Percentiles rank a stretch among this genome's conserved stretches.
phyloP scores from a whole-genome alignment of 2,113 vertebrate genomes.

The Sula dactylatra region DNA sequence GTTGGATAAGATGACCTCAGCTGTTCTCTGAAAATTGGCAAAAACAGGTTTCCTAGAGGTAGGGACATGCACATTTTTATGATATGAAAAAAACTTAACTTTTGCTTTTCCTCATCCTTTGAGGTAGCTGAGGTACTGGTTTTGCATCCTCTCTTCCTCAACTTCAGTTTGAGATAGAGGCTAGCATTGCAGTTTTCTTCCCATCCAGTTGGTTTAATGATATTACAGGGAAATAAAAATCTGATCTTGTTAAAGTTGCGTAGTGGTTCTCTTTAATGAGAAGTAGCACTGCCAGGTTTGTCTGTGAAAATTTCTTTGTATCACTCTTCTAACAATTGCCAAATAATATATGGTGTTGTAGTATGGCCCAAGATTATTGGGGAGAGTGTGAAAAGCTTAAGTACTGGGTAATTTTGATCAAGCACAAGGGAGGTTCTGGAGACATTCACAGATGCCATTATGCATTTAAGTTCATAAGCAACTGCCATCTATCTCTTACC shows the following conservation, averaged over 20 bases:
- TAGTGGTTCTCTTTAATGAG: neutral
- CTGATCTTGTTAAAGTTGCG: neutral
- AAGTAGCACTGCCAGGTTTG: neutral
- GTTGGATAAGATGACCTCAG: neutral
- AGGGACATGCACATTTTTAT: neutral
- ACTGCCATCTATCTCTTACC: neutral
- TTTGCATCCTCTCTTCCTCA: neutral
- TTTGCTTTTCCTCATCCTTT: neutral
- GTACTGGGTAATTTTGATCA: neutral
- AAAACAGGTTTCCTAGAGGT: neutral
- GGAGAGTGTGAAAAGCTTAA: neutral
- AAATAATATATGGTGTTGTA: neutral
- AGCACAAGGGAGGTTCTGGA: neutral
- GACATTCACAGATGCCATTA: neutral
- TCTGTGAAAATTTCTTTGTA: neutral
- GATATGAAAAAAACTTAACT: neutral
- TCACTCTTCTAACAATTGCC: neutral
- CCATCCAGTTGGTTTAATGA: neutral
- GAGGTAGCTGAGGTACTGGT: neutral
- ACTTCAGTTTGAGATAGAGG: neutral
- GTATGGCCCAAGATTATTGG: neutral
- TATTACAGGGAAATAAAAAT: neutral
- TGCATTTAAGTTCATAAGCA: neutral
- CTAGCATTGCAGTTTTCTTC: neutral
- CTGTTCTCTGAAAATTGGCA: neutral